A percentile compares a stretch with the other conserved stretches of the same genome.
phyloP scores from a whole-genome alignment of 2,113 vertebrate species.

The Phylloscopus whistleri region DNA sequence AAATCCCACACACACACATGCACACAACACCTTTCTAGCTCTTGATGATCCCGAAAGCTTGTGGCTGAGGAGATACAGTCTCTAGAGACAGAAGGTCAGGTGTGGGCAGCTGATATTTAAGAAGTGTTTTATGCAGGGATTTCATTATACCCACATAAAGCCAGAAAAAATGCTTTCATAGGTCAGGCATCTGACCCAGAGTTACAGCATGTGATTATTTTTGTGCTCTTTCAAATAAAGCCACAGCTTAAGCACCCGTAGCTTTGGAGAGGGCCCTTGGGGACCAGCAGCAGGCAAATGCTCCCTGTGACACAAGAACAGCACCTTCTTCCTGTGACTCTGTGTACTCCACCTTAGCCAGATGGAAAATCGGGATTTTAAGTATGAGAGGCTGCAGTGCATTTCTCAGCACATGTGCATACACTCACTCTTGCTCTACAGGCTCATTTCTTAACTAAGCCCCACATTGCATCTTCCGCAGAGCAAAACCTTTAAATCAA shows the following conservation, averaged over 20 bases:
- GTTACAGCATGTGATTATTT: neutral
- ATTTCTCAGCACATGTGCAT: neutral
- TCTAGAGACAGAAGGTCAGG: neutral
- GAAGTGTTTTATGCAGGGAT: neutral
- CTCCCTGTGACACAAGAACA: neutral
- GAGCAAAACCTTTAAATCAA: conserved; percentile 9
- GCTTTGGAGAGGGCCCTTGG: neutral
- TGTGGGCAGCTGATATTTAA: neutral
- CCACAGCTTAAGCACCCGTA: neutral
- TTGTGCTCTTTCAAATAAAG: neutral
- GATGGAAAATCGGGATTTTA: neutral
- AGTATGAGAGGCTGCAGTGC: neutral
- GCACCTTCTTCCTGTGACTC: neutral
- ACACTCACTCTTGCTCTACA: neutral
- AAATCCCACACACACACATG: neutral
- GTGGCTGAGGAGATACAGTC: neutral
- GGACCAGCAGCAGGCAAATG: neutral
- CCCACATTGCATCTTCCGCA: neutral
- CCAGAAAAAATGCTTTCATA: neutral
- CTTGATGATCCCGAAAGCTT: neutral
- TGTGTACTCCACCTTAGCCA: neutral
- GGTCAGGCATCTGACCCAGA: neutral
- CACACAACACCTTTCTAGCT: neutral
- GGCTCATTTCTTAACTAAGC: neutral
- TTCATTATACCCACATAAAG: conserved; percentile 6